A percentile compares a stretch with the other conserved stretches of the same genome.
These are phyloP conservation scores for Cassiopea xamachana DNA, from an alignment of 30 jellyfish, hydroid and myxozoan genomes.

Conservation along the genomic window DNA sequence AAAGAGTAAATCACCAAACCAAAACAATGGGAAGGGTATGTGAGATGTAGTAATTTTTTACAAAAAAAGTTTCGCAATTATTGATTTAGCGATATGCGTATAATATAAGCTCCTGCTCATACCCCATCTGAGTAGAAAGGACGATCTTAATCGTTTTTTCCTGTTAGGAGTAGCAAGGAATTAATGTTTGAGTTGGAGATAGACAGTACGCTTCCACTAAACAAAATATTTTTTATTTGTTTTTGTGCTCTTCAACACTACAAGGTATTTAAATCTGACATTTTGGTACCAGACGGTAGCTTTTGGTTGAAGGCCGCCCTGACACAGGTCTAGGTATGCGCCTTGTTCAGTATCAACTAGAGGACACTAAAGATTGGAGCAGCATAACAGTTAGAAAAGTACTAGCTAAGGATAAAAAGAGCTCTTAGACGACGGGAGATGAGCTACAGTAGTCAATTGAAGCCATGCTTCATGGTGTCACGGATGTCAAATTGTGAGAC, in stretches of 20 bases:
- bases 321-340: background rate
- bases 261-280: background rate
- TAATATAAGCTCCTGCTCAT: no score
- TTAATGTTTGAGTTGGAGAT: background rate
- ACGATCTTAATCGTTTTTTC: no score
- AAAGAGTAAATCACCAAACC: no score
- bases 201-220: background rate
- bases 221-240: background rate
- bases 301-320: background rate
- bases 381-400: background rate
- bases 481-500: constrained; percentile 23
- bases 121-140: no score
- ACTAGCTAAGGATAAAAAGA: background rate
- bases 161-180: no score
- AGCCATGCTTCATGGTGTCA: constrained; percentile 1
- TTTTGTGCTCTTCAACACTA: background rate
- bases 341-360: background rate
- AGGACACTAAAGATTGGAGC: background rate
- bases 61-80: no score
- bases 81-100: no score
- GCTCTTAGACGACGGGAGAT: constrained; percentile 5
- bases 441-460: constrained; percentile 29
- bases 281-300: constrained; percentile 59
- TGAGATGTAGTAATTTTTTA: no score
- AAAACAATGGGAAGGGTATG: no score